These are phyloP conservation scores for Loripinus fragilis DNA, from an alignment of 2,888 invertebrate species.

Conservation along the genomic window DNA sequence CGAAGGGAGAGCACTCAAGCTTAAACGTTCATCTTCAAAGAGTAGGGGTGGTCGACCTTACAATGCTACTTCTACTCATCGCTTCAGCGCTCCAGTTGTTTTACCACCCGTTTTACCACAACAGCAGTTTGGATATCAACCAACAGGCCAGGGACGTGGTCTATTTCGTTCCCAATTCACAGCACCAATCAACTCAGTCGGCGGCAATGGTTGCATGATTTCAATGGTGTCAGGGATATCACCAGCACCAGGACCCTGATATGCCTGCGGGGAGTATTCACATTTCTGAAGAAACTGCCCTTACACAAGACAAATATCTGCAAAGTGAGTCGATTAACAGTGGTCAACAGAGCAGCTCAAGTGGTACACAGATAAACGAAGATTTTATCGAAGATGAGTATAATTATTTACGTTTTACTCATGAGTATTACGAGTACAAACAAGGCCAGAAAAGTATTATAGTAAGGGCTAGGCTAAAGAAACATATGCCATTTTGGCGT, in stretches of 20 bases:
- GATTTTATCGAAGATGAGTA: slow-evolving; percentile 40
- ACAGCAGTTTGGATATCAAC: background rate
- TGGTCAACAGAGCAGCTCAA: background rate
- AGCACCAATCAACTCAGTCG: background rate
- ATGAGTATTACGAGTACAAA: slow-evolving; percentile 47
- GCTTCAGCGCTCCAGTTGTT: background rate
- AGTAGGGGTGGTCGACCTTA: background rate
- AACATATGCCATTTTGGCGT: slow-evolving; percentile 6
- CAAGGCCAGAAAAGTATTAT: slow-evolving; percentile 40
- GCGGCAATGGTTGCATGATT: background rate
- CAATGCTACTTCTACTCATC: background rate
- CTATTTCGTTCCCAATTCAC: background rate
- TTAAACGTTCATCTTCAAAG: slow-evolving; percentile 21
- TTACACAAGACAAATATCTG: background rate
- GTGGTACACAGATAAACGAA: background rate
- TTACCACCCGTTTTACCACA: background rate
- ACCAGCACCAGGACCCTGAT: background rate
- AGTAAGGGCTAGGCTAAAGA: slow-evolving; percentile 38
- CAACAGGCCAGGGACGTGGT: background rate
- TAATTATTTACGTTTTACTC: slow-evolving; percentile 29
- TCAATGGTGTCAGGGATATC: background rate
- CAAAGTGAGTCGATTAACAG: background rate
- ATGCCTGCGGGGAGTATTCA: slow-evolving; percentile 30
- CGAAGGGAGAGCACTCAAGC: slow-evolving; percentile 46
- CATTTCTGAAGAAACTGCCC: slow-evolving; percentile 37